A percentile compares a stretch with the other conserved stretches of the same genome.
Evolutionary conservation across 37 sponge, comb jelly and placozoan genomes (phyloP).

Genomic region (Spongilla lacustris): DNA sequence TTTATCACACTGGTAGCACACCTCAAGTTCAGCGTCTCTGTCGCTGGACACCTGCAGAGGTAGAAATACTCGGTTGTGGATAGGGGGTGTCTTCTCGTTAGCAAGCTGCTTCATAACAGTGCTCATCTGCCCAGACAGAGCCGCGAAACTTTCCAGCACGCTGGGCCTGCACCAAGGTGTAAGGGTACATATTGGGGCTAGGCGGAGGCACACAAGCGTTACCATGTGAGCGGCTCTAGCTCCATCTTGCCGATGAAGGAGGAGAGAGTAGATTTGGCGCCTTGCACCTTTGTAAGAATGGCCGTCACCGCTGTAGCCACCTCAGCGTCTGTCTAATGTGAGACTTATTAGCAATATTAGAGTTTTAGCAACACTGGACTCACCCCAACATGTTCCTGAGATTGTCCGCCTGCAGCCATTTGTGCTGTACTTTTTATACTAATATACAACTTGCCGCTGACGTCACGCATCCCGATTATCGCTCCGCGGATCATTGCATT

Average conservation of each 20-base stretch:
- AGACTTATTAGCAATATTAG: not conserved
- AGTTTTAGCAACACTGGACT: not conserved
- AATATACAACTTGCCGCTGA: too few relatives aligned
- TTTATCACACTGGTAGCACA: slow-evolving; percentile 4
- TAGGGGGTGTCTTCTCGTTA: slow-evolving; percentile 66
- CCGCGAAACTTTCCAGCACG: slow-evolving; percentile 79
- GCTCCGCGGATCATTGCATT: too few relatives aligned
- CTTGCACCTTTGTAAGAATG: slow-evolving; percentile 56
- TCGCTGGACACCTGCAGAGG: slow-evolving; percentile 72
- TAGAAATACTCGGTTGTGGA: slow-evolving; percentile 64
- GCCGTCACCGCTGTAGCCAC: slow-evolving; percentile 47
- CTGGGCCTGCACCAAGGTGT: slow-evolving; percentile 63
- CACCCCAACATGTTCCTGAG: not conserved
- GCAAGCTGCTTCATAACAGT: slow-evolving; percentile 77
- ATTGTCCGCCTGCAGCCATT: not conserved
- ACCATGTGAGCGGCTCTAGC: slow-evolving; percentile 68
- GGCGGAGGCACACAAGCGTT: not conserved
- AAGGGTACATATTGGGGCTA: too few relatives aligned
- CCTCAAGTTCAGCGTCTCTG: slow-evolving; percentile 75
- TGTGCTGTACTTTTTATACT: not conserved
- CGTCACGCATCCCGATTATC: too few relatives aligned
- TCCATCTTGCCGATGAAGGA: slow-evolving; percentile 67
- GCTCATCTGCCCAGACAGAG: slow-evolving; percentile 69
- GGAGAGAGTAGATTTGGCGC: slow-evolving; percentile 58
- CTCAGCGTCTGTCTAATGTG: slow-evolving; percentile 27